Evolutionary conservation across 2,113 vertebrate species (phyloP), one percentile per base, ranked within the genome.

Genomic region (Odocoileus virginianus): DNA sequence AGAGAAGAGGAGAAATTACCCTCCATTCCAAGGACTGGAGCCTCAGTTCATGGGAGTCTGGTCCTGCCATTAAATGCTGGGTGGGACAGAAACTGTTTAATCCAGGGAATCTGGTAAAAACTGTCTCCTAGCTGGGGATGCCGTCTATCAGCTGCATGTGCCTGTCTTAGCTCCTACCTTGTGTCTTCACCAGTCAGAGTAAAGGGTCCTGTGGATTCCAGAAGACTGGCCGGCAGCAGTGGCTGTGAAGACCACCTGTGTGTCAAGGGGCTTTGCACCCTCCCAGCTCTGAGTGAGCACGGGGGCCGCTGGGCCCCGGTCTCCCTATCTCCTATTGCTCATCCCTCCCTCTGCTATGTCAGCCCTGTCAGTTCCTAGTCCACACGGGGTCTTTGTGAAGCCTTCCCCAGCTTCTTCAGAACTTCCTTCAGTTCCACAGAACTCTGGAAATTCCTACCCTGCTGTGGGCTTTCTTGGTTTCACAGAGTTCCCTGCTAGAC

Each of bases 251-350:
- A 50, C 1, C 1, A 33, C 21, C n/a, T 40, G 47, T 21, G 52
- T 3, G 45, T 40, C 3, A 27, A 15, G 9, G 36, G 40, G 30
- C 33, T 14, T 30, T 2, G 30, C 0, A 2, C 33, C 43, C 17
- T 16, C n/a, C 25, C 33, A 14, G 60, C 7, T 86, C 13, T 28
- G 9, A 25, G 55, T 3, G 52, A 85, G 71, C 30, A 54, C 1
- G 2, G n/a, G 54, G 28, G 17, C 58, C 6, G 19, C 52, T 11
- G 87, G 87, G 92, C 36, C 7, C 36, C 2, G 0, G 36, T 40
- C 33, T 74, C 78, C 40, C 7, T 16, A 2, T 14, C 25, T 57
- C 23, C 30, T 5, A 6, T 14, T 6, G 33, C 13, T 84, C 61
- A 28, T 15, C n/a, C 8, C 45, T 94, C 40, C n/a, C 19, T 21